Evolutionary conservation across 2,888 invertebrate genomes (phyloP).

Genomic region (Drymonia ruficornis): DNA sequence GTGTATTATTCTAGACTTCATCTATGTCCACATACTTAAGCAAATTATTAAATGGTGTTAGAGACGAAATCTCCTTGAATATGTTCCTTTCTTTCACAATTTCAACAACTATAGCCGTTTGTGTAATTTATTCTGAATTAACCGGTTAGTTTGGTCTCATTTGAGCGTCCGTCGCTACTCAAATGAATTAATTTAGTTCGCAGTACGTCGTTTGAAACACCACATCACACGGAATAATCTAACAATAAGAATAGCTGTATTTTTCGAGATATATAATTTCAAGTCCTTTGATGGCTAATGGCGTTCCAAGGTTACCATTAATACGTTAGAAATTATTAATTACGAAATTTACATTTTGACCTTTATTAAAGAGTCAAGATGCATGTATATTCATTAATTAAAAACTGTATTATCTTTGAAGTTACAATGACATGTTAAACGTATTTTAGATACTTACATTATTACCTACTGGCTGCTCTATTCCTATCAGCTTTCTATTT

Average conservation of each 20-base stretch:
- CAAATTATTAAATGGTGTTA: background rate
- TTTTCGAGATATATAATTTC: slow-evolving; percentile 1
- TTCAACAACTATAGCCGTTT: slow-evolving; percentile 1
- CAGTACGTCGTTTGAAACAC: background rate
- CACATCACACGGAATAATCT: slow-evolving; percentile 5
- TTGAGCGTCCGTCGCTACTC: background rate
- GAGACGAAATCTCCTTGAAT: background rate
- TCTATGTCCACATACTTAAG: background rate
- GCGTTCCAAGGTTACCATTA: background rate
- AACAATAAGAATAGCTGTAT: slow-evolving; percentile 1
- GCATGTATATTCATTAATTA: slow-evolving; percentile 3
- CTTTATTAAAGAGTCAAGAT: slow-evolving; percentile 15
- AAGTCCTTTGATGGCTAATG: slow-evolving; percentile 1
- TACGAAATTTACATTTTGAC: slow-evolving; percentile 9
- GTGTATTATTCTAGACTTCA: too few relatives aligned
- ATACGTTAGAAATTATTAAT: slow-evolving; percentile 3
- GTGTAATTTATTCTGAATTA: slow-evolving; percentile 1
- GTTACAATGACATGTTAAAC: background rate
- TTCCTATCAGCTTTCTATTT: background rate
- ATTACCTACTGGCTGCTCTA: background rate
- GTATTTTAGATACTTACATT: background rate
- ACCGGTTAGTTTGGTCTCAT: slow-evolving; percentile 6
- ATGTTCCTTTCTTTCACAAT: slow-evolving; percentile 2
- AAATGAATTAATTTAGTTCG: slow-evolving; percentile 5
- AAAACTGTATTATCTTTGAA: background rate